phyloP scores from a whole-genome alignment of 2,888 invertebrate species.

The Rhagonycha lutea region DNA sequence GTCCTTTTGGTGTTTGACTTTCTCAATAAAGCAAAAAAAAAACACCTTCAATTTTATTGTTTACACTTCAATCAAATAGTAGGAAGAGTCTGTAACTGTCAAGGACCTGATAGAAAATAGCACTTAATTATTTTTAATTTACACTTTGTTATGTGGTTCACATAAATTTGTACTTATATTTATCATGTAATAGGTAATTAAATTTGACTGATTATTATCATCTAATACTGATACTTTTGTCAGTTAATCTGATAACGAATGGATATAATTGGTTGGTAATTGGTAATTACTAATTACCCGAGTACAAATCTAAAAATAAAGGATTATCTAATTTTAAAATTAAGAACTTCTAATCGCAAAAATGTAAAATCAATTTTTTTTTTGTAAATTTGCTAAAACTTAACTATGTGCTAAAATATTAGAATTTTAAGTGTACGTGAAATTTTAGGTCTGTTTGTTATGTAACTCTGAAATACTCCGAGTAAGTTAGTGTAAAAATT shows the following conservation, averaged over 20 bases:
- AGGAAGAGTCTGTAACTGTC: not conserved
- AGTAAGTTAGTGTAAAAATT: too few species aligned
- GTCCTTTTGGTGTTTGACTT: too few species aligned
- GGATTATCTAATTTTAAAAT: not conserved
- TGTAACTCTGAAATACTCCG: too few species aligned
- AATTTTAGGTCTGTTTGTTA: too few species aligned
- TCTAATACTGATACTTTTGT: not conserved
- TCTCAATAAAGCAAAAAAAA: too few species aligned
- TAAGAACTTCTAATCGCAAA: not conserved
- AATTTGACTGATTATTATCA: not conserved
- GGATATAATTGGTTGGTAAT: too few species aligned
- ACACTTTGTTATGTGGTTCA: not conserved
- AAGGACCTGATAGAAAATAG: not conserved
- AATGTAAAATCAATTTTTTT: too few species aligned
- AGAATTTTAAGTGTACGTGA: too few species aligned
- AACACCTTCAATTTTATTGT: not conserved
- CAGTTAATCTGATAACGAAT: not conserved
- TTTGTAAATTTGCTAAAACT: too few species aligned
- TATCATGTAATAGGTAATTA: not conserved
- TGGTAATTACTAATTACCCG: not conserved
- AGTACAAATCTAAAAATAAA: not conserved
- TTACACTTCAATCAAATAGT: not conserved
- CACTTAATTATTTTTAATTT: not conserved
- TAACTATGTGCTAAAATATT: too few species aligned
- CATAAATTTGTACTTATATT: not conserved